A percentile compares a stretch with the other conserved stretches of the same genome.
phyloP scores from a whole-genome alignment of 37 sponge, comb jelly and placozoan species.

The Diacarnus erythraeanus region DNA sequence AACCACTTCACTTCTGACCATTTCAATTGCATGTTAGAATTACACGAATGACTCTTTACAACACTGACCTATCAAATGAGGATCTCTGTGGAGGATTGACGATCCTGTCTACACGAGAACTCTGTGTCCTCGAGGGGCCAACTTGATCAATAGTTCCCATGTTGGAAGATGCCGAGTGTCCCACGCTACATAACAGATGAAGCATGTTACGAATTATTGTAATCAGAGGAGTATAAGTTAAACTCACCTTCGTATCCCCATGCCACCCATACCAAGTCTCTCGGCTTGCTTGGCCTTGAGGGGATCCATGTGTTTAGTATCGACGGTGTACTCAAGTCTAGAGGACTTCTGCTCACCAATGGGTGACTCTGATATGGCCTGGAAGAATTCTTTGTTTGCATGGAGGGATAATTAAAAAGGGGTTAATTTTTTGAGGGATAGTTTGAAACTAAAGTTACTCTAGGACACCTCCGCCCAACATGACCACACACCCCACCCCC shows the following conservation, averaged over 20 bases:
- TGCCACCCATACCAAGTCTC: conserved; percentile 89
- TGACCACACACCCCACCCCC: too few relatives aligned
- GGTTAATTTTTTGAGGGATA: not conserved
- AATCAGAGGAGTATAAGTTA: too few relatives aligned
- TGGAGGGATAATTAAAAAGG: not conserved
- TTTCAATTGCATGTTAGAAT: too few relatives aligned
- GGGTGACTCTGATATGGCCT: not conserved
- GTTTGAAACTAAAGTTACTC: not conserved
- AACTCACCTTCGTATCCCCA: not conserved
- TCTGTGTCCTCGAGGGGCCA: conserved; percentile 28
- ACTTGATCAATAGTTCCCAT: conserved; percentile 85
- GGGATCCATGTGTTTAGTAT: conserved; percentile 51
- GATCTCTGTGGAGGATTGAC: not conserved
- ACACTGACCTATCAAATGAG: conserved; percentile 30
- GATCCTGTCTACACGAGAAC: conserved; percentile 2
- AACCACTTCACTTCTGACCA: too few relatives aligned
- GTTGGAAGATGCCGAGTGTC: conserved; percentile 82
- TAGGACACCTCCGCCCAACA: not conserved
- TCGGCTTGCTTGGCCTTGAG: conserved; percentile 84
- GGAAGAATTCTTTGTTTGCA: conserved; percentile 1
- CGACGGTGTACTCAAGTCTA: conserved; percentile 23
- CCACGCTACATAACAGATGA: conserved; percentile 15
- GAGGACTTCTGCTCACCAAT: conserved; percentile 2
- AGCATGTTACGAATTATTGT: not conserved
- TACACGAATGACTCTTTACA: not conserved